Base-by-base conservation (phyloP, 2,888 invertebrate genomes). In the Caenorhabditis sp. region DNA sequence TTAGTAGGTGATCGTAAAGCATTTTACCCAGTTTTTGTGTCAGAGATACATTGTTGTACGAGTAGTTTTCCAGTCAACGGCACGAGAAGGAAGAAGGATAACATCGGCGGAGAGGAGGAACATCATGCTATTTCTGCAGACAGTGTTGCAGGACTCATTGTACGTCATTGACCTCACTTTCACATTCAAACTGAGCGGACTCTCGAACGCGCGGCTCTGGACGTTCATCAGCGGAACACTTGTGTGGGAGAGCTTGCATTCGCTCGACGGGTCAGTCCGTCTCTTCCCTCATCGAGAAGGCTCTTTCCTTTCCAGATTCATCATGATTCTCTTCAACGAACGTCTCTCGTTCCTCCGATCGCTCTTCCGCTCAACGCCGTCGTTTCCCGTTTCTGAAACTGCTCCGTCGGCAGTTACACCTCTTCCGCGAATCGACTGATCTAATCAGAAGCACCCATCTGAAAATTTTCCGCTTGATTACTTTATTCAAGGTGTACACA, bases 321-420 rank as follows among this genome's bases (percentile, higher is more conserved):
- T 71, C 20, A 71, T 71, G 71, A 22, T 59, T 22, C 17, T 71
- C 2, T 71, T 71, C 48, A 45, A 71, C 41, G 61, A 70, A 7
- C 45, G 39, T 13, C 13, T 43, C 17, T 26, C 59, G 2, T 15
- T 70, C 9, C n/a, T 61, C n/a, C 43, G 45, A n/a, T 35, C 20
- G 2, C 13, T 52, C 2, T 11, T 52, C 41, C 17, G 22, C n/a
- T 32, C 17, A 15, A 17, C 35, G 0, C 24, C 41, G 2, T 45
- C 58, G 0, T 1, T 7, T 8, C 35, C 27, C 15, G 45, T 32
- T 0, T 17, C 50, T 6, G 35, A 41, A 15, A 53, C 1, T 20
- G 15, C 43, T 7, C 52, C 45, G 37, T 58, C 24, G 41, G 22
- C 24, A 9, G 13, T 50, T 3, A 50, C 37, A 7, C 37, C 61